Conservation (phyloP, 2,113 vertebrate species). For the Australoheros scitulus region DNA sequence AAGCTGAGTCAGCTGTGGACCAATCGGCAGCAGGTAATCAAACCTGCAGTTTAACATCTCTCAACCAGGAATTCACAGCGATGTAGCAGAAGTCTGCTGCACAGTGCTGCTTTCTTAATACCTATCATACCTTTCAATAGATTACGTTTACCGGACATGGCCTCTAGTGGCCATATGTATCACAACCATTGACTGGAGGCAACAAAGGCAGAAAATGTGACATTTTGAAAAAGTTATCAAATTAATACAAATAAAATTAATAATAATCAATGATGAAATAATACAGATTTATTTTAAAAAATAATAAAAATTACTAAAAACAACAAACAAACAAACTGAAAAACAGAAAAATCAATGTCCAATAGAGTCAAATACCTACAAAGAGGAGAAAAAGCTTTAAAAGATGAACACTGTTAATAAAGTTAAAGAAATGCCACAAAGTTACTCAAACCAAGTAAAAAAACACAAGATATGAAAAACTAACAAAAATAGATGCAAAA, state of each 20-base stretch:
- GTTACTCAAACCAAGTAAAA: no score
- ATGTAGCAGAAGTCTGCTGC: neutral
- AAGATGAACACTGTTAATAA: no score
- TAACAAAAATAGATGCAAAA: no score
- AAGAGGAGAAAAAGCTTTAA: no score
- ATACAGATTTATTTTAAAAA: no score
- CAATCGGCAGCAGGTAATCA: constrained; percentile 60
- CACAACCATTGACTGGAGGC: neutral
- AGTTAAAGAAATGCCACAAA: no score
- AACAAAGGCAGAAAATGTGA: neutral
- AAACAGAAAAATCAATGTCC: no score
- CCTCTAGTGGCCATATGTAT: neutral
- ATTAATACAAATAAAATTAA: neutral
- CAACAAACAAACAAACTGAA: no score
- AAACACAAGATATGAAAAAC: no score
- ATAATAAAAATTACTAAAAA: no score
- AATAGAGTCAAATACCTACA: no score
- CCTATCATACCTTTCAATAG: neutral
- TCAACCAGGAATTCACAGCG: neutral
- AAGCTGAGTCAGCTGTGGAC: constrained; percentile 31
- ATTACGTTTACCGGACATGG: neutral
- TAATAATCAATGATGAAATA: neutral
- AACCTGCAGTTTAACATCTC: neutral
- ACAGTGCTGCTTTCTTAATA: neutral
- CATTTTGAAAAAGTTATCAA: neutral